Evolutionary conservation across 2,113 vertebrate species (phyloP).

Genomic region (Ondatra zibethicus): DNA sequence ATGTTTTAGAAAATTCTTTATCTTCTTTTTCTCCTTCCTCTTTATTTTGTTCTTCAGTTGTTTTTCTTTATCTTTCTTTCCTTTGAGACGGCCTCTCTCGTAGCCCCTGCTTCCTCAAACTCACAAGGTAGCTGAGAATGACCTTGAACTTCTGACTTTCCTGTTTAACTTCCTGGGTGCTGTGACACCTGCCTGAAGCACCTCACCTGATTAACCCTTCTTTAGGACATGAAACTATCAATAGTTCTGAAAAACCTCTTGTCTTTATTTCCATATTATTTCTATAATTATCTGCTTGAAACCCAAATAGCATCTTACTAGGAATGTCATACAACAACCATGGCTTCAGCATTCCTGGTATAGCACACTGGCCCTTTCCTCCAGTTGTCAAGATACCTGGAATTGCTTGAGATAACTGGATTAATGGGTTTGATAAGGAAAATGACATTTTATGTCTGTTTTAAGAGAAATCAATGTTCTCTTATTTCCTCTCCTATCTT

Average conservation of each 20-base stretch:
- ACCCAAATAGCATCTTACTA: slow-evolving; percentile 29
- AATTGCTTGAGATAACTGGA: slow-evolving; percentile 18
- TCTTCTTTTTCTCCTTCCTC: not conserved
- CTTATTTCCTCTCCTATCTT: slow-evolving; percentile 60
- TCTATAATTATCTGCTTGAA: slow-evolving; percentile 35
- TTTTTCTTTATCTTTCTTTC: not conserved
- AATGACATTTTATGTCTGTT: slow-evolving; percentile 30
- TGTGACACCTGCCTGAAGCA: too few species aligned
- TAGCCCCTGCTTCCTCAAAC: not conserved
- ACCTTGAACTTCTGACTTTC: not conserved
- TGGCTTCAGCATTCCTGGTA: slow-evolving; percentile 35
- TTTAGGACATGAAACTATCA: not conserved
- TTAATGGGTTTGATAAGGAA: slow-evolving; percentile 58
- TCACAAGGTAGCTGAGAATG: not conserved
- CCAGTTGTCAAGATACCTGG: not conserved
- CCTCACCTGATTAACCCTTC: not conserved
- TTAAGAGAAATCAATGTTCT: slow-evolving; percentile 13
- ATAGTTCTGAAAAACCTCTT: not conserved
- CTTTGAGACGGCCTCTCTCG: too few species aligned
- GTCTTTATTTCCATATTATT: slow-evolving; percentile 44
- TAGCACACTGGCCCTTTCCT: not conserved
- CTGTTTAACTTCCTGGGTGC: not conserved
- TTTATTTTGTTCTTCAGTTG: not conserved
- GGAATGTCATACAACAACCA: not conserved
- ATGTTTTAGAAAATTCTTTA: not conserved